Evolutionary conservation across 2,888 invertebrate genomes (phyloP).

Genomic region (Orthosia incerta): DNA sequence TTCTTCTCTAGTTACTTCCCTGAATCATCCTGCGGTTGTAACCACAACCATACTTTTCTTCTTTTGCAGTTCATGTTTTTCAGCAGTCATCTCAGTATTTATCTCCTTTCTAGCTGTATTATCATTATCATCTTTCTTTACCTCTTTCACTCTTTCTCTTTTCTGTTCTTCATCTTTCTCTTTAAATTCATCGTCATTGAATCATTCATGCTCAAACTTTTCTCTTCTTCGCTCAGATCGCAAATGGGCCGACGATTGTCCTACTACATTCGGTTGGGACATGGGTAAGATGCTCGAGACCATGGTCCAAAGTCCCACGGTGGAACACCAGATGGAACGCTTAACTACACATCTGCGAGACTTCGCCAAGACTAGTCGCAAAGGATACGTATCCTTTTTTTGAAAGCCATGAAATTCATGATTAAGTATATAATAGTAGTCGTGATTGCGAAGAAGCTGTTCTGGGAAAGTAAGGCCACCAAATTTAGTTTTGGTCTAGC

Average conservation of each 20-base stretch:
- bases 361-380: constrained; percentile 68
- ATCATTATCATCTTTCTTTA: neutral
- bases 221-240: constrained; percentile 66
- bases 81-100: neutral
- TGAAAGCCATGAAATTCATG: neutral
- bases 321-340: constrained; percentile 73
- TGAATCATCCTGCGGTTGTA: neutral
- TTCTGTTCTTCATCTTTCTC: too few species aligned
- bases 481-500: neutral
- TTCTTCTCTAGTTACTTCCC: too few species aligned
- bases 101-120: too few species aligned
- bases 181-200: too few species aligned
- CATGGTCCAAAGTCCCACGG: constrained; percentile 74
- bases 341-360: constrained; percentile 74
- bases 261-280: constrained; percentile 73
- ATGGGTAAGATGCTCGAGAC: constrained; percentile 75
- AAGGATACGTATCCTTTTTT: constrained; percentile 86
- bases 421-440: too few species aligned
- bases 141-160: too few species aligned
- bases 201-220: neutral
- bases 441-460: neutral
- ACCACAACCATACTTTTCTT: neutral
- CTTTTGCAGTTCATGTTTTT: neutral
- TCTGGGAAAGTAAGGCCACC: neutral
- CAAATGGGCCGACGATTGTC: constrained; percentile 75